These are phyloP conservation scores for Listronotus bonariensis DNA, from an alignment of 1,140 invertebrate genomes.

Conservation along the genomic window DNA sequence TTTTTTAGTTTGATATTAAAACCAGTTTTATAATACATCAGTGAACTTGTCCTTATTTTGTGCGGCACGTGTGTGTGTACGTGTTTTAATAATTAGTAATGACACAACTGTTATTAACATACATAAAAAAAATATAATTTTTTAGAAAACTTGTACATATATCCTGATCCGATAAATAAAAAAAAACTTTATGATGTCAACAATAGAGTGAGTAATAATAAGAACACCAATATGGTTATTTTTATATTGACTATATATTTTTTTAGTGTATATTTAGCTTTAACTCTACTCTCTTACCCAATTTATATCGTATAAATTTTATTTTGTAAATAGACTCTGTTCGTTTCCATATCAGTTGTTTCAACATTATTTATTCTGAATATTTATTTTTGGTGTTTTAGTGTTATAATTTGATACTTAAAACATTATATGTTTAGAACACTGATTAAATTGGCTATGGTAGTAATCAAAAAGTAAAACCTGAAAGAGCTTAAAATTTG, in stretches of 20 bases:
- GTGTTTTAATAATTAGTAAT: no score
- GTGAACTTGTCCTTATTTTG: no score
- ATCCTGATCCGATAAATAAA: conserved; percentile 3
- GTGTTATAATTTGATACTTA: no score
- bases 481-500: no score
- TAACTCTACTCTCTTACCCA: conserved; percentile 2
- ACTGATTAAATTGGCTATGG: no score
- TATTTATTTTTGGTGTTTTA: neutral
- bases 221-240: conserved; percentile 33
- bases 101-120: no score
- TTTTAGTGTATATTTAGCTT: conserved; percentile 29
- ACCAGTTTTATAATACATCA: no score
- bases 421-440: no score
- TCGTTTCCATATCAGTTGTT: neutral
- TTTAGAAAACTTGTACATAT: neutral
- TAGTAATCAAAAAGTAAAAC: no score
- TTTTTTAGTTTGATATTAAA: no score
- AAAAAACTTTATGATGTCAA: conserved; percentile 29
- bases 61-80: no score
- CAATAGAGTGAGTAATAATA: conserved; percentile 35
- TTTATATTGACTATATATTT: conserved; percentile 35
- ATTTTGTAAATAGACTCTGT: neutral
- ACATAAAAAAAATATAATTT: no score
- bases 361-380: neutral
- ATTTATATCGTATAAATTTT: neutral